These are phyloP conservation scores for Agrochola litura DNA, from an alignment of 2,888 invertebrate genomes.

Conservation along the genomic window DNA sequence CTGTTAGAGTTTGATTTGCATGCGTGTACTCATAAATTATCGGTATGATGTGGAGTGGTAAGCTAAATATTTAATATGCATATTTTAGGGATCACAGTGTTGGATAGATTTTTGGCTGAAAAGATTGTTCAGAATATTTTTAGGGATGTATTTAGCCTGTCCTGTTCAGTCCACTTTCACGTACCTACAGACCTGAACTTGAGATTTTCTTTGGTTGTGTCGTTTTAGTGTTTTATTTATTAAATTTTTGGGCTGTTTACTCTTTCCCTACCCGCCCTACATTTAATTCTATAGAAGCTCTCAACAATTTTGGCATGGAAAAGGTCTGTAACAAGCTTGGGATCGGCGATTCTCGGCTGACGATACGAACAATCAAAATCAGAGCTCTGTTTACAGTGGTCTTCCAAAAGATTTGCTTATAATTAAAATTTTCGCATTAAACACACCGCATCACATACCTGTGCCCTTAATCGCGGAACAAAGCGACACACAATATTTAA, in stretches of 20 bases:
- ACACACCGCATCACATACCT: conserved; percentile 77
- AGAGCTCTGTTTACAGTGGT: conserved; percentile 56
- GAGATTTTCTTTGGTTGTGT: neutral
- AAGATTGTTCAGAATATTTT: conserved; percentile 9
- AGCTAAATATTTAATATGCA: conserved; percentile 49
- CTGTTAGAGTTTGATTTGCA: conserved; percentile 65
- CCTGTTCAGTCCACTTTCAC: neutral
- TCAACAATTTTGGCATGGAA: neutral
- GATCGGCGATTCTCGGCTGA: conserved; percentile 5
- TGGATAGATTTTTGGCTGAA: conserved; percentile 24
- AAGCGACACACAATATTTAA: conserved; percentile 89
- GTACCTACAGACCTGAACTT: neutral
- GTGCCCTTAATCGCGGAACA: conserved; percentile 83
- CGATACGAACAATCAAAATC: conserved; percentile 46
- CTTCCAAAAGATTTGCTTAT: conserved; percentile 68
- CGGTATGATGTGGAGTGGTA: conserved; percentile 34
- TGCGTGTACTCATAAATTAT: conserved; percentile 63
- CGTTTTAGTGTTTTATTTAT: neutral
- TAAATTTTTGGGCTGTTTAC: neutral
- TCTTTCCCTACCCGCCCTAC: too few relatives aligned
- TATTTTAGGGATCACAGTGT: conserved; percentile 33
- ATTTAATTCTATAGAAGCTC: neutral
- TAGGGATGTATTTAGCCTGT: neutral
- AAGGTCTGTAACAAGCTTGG: neutral
- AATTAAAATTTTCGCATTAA: conserved; percentile 79